Base-by-base conservation (phyloP, 2,888 invertebrate species). In the Mesoligia furuncula region DNA sequence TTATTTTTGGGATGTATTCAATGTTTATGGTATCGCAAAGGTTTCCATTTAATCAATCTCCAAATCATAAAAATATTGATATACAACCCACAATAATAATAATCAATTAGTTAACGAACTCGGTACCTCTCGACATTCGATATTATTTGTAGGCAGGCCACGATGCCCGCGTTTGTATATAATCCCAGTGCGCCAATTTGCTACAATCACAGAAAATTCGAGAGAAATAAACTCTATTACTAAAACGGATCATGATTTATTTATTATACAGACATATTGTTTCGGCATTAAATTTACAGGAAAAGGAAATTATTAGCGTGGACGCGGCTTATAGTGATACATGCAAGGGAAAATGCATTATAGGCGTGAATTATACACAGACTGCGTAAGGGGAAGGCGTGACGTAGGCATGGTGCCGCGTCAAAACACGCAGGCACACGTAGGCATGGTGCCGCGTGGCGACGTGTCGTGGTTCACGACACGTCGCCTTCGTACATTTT, bases 101-200 rank as follows among this genome's bases (percentile, higher is more conserved):
- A 71, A 57, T 36, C 45, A 75, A 62, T 75, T 51, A 31, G 24
- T 62, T 24, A 62, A 5, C 39, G 62, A 62, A 74, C 45, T 31
- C 24, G 0, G 24, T 73, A 73, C n/a, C n/a, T n/a, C n/a, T 51
- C 24, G 17, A 13, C 2, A 36, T 62, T 39, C 17, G 7, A 62
- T 73, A 51, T 57, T 17, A 17, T 73, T 75, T 62, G 39, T 73
- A 73, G 27, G 15, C 61, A 51, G 13, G 24, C 31, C 51, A 73
- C 61, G 48, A 7, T 71, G 31, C 4, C n/a, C n/a, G n/a, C 27
- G 27, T 61, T 45, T 39, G 24, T 17, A 75, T 62, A 51, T 72
- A 51, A 75, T 72, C 27, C 51, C 27, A 24, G 11, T 5, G 48
- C 51, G 24, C 39, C 48, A 27, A 73, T 72, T 75, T 51, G 48